Base-by-base conservation (phyloP, 1,140 invertebrate genomes). In the Anthonomus grandis region DNA sequence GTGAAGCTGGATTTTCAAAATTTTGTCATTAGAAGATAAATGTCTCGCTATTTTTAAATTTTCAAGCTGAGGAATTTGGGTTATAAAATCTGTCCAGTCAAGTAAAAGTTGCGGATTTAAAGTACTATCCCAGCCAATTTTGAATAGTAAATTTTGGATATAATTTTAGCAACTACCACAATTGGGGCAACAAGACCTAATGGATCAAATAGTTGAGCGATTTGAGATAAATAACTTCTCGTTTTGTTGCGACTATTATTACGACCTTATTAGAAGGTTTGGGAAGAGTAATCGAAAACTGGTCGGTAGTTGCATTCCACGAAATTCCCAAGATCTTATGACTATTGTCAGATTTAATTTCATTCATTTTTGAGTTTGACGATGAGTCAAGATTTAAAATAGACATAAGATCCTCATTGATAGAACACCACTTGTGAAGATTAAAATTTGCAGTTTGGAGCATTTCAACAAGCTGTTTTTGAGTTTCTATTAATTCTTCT, bases 191-290 rank as follows among this genome's bases (percentile, higher is more conserved):
- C 19, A 19, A 61, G 59, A 1, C 65, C 63, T 38, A 63, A 18
- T 17, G 65, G 63, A 36, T 65, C 65, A 56, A 60, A 67, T 31
- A 63, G 47, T 34, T 49, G 49, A 3, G 59, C 54, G 38, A 68
- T 62, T 22, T 52, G 44, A 4, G 47, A 56, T n/a, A 61, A 22
- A 23, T n/a, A n/a, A 66, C 47, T 21, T 38, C 12, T 38, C 36
- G 17, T n/a, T 45, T 45, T 45, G 42, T 45, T 45, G 42, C 8
- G 15, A 41, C 6, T n/a, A 8, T 31, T n/a, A n/a, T n/a, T n/a
- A n/a, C n/a, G n/a, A n/a, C n/a, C n/a, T n/a, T n/a, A n/a, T n/a
- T n/a, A n/a, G n/a, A n/a, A n/a, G n/a, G n/a, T 9, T 41, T 17
- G 12, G 25, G 25, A n/a, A 48, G 3, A 9, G 25, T 9, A 38